A percentile compares a stretch with the other conserved stretches of the same genome.
Evolutionary conservation across 2,797 vertebrate species (phyloP).

Genomic region (Florisuga fusca): DNA sequence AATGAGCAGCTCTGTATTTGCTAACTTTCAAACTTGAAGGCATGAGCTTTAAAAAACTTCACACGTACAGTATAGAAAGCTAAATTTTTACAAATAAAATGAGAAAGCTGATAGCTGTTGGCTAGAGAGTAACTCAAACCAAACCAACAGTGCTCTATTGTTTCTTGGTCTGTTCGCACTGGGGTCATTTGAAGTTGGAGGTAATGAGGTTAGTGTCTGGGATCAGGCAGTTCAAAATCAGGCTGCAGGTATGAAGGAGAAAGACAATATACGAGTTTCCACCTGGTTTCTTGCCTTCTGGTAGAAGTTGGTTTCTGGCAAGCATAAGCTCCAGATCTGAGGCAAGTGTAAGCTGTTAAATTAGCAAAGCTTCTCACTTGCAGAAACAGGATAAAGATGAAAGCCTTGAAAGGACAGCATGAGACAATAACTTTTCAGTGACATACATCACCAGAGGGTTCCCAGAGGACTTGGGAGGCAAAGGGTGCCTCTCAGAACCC

Average conservation of each 20-base stretch:
- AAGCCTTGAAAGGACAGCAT: background rate
- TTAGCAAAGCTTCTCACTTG: conserved; percentile 33
- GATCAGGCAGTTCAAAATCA: background rate
- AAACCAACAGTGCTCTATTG: background rate
- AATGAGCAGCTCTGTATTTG: background rate
- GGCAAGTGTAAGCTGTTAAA: conserved; percentile 6
- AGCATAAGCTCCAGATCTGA: background rate
- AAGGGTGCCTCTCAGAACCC: background rate
- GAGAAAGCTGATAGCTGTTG: background rate
- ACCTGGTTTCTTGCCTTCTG: conserved; percentile 9
- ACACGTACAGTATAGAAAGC: background rate
- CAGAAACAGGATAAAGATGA: background rate
- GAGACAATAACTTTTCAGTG: background rate
- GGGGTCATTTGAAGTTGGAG: background rate
- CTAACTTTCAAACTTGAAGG: conserved; percentile 27
- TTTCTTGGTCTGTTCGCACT: background rate
- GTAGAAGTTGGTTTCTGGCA: background rate
- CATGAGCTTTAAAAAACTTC: background rate
- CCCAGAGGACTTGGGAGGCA: background rate
- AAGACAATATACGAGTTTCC: background rate
- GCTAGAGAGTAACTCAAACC: background rate
- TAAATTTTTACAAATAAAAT: conserved; percentile 9
- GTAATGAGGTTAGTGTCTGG: background rate
- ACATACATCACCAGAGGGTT: background rate
- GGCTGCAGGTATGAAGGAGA: background rate